Conservation (phyloP, 2,113 vertebrate genomes). For the Tragelaphus scriptus region DNA sequence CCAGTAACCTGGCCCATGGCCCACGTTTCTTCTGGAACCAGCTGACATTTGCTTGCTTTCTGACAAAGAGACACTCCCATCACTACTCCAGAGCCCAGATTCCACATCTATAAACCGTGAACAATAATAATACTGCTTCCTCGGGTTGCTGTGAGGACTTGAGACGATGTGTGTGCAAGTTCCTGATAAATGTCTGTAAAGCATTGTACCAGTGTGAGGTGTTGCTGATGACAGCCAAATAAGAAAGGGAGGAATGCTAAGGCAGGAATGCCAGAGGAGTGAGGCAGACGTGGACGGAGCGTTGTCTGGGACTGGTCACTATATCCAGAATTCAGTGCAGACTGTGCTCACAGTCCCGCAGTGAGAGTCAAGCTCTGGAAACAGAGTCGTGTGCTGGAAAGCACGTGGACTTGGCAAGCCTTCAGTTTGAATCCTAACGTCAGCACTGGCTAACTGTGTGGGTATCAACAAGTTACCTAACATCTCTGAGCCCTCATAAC, state of each 20-base stretch:
- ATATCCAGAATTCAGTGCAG: not conserved
- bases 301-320: not conserved
- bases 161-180: not conserved
- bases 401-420: too few relatives aligned
- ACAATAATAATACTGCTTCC: not conserved
- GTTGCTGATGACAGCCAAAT: not conserved
- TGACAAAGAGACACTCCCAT: not conserved
- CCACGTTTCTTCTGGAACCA: not conserved
- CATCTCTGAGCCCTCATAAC: not conserved
- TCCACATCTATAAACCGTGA: not conserved
- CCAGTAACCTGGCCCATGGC: not conserved
- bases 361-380: not conserved
- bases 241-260: not conserved
- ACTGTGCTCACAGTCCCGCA: not conserved
- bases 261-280: not conserved
- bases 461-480: not conserved
- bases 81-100: not conserved
- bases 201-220: not conserved
- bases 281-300: not conserved
- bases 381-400: not conserved
- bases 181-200: not conserved
- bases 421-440: not conserved
- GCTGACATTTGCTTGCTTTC: not conserved
- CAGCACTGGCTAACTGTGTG: not conserved
- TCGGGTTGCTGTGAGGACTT: not conserved